Evolutionary conservation across 2,888 invertebrate genomes (phyloP), one percentile per base, ranked within the genome.

Genomic region (Cacoxenus indagator): DNA sequence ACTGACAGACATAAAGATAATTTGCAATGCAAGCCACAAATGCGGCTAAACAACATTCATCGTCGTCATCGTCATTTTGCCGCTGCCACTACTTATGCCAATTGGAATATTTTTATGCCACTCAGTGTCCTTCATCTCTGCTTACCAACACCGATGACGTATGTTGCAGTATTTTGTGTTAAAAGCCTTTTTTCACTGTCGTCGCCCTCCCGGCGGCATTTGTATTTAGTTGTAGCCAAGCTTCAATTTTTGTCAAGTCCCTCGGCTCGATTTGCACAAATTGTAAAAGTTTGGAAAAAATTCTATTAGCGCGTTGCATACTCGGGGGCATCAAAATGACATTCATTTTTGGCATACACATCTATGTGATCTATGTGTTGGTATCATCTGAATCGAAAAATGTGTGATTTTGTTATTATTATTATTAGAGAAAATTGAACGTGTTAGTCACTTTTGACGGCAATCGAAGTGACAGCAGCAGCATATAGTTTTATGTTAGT

Each of bases 181-280:
- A 55, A 55, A 55, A 55, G 3, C 57, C 14, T 29, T 27, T 26
- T 24, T 57, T 26, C 27, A 29, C 29, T 57, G 0, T 29, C 19
- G 6, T 37, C 37, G 37, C 14, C 9, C 37, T 37, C 37, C 14
- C 37, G 14, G 14, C 14, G 17, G 51, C 5, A 51, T 51, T 19
- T 9, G 26, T 24, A 54, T 57, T 57, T 57, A 29, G 57, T 57
- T 57, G 27, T 29, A 57, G 57, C 57, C 57, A 29, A 27, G 29
- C 37, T 37, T 37, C 8, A 37, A 57, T 57, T 57, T 57, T 57
- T 29, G 57, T 27, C 57, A 57, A 57, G 29, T 57, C 48, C 17
- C 48, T 48, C 48, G n/a, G 2, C 29, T 14, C 29, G 24, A n/a
- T 27, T 57, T 27, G 57, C n/a, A 54, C 24, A 54, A 27, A 57